These are phyloP conservation scores for Mesorhabditis belari DNA, from an alignment of 2,888 invertebrate genomes.

Conservation along the genomic window DNA sequence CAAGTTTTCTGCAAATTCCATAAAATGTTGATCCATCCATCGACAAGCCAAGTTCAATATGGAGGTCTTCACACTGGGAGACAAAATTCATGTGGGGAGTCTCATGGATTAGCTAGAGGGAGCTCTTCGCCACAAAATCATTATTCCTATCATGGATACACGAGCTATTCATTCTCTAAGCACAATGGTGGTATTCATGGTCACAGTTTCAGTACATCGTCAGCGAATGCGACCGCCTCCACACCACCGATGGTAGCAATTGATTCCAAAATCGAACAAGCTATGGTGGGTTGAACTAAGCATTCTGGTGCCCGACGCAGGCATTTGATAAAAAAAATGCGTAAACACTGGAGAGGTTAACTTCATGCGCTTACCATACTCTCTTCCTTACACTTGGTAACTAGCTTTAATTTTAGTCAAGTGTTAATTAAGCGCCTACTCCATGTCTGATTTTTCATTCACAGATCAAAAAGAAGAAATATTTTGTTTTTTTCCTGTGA, in stretches of 20 bases:
- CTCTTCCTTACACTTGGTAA: too few relatives aligned
- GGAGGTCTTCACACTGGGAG: neutral
- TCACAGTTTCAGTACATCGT: neutral
- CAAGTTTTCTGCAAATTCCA: too few relatives aligned
- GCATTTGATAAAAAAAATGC: too few relatives aligned
- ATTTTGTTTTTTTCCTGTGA: too few relatives aligned
- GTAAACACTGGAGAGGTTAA: too few relatives aligned
- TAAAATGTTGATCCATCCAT: neutral
- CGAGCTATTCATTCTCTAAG: neutral
- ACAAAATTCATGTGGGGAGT: neutral
- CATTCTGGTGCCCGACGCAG: too few relatives aligned
- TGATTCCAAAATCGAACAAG: conserved; percentile 17
- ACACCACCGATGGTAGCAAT: conserved; percentile 9
- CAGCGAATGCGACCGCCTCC: neutral
- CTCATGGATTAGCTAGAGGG: neutral
- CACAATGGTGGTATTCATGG: neutral
- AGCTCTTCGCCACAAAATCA: too few relatives aligned
- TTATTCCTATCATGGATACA: neutral
- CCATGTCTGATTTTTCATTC: too few relatives aligned
- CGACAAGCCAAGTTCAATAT: neutral
- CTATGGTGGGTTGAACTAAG: conserved; percentile 14
- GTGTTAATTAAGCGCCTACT: too few relatives aligned
- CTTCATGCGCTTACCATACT: too few relatives aligned
- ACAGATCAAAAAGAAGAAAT: too few relatives aligned
- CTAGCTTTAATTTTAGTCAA: too few relatives aligned